Conservation (phyloP, 2,888 invertebrate genomes). For the Alitta virens region DNA sequence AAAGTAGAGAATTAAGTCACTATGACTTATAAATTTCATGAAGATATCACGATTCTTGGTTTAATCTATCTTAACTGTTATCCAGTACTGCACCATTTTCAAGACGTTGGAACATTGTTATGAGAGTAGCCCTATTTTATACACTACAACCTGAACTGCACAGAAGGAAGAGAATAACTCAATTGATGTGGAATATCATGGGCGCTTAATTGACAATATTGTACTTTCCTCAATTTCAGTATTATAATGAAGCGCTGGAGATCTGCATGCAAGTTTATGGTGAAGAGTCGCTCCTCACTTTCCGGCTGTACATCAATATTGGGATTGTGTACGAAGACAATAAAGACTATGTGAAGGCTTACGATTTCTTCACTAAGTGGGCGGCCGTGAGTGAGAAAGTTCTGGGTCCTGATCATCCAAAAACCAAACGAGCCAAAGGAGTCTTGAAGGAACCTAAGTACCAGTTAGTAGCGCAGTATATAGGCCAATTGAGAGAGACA, state of each 20-base stretch:
- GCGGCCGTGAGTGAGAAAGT: constrained; percentile 52
- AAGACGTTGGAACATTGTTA: too few relatives aligned
- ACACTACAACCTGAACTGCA: too few relatives aligned
- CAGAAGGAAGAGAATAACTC: too few relatives aligned
- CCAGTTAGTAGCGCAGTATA: constrained; percentile 41
- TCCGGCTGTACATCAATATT: constrained; percentile 54
- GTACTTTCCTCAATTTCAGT: constrained; percentile 32
- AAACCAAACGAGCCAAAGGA: constrained; percentile 53
- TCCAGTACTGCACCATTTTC: too few relatives aligned
- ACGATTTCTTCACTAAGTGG: constrained; percentile 54
- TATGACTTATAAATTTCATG: neutral
- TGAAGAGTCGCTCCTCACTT: constrained; percentile 51
- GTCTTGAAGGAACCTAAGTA: constrained; percentile 51
- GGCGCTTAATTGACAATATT: neutral
- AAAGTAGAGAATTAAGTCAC: too few relatives aligned
- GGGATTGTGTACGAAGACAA: constrained; percentile 55
- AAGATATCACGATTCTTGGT: neutral
- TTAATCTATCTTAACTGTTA: too few relatives aligned
- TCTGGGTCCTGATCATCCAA: constrained; percentile 53
- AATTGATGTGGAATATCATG: too few relatives aligned
- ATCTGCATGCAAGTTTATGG: constrained; percentile 55
- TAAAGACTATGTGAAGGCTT: constrained; percentile 52
- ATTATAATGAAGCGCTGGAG: constrained; percentile 53
- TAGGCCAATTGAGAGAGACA: too few relatives aligned
- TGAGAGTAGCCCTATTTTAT: too few relatives aligned